phyloP scores from a whole-genome alignment of 2,888 invertebrate species.

The Caenorhabditis wallacei region DNA sequence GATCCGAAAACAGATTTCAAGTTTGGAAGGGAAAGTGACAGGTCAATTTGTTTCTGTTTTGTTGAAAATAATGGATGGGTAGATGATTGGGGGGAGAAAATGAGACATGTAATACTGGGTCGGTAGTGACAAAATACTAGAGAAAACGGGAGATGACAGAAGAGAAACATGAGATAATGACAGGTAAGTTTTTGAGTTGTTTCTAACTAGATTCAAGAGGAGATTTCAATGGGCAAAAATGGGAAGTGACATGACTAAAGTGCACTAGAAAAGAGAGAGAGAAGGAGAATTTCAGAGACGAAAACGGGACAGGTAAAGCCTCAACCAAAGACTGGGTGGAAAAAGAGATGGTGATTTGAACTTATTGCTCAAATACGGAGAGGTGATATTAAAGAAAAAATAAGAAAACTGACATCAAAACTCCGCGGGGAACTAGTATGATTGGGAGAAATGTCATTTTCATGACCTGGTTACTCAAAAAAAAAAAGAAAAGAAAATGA shows the following conservation, averaged over 20 bases:
- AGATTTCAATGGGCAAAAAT: constrained; percentile 28
- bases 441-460: constrained; percentile 46
- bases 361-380: neutral
- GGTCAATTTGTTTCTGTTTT: constrained; percentile 20
- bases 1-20: constrained; percentile 16
- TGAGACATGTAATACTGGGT: constrained; percentile 43
- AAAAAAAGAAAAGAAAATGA: constrained; percentile 21
- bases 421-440: constrained; percentile 34
- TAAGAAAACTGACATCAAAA: constrained; percentile 21
- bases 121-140: constrained; percentile 45
- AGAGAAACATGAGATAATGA: constrained; percentile 2
- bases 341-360: neutral
- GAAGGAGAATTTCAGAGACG: constrained; percentile 12
- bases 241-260: constrained; percentile 48
- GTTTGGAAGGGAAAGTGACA: neutral
- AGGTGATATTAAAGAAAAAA: constrained; percentile 10
- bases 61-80: neutral
- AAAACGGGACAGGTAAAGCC: constrained; percentile 49
- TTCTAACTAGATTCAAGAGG: constrained; percentile 4
- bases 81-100: neutral
- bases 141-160: constrained; percentile 5
- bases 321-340: constrained; percentile 58
- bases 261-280: constrained; percentile 1
- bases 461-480: constrained; percentile 56
- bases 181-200: constrained; percentile 1